Evolutionary conservation across 2,888 invertebrate species (phyloP), one percentile per base, ranked within the genome.

Genomic region (Agonopterix alstromeriana): DNA sequence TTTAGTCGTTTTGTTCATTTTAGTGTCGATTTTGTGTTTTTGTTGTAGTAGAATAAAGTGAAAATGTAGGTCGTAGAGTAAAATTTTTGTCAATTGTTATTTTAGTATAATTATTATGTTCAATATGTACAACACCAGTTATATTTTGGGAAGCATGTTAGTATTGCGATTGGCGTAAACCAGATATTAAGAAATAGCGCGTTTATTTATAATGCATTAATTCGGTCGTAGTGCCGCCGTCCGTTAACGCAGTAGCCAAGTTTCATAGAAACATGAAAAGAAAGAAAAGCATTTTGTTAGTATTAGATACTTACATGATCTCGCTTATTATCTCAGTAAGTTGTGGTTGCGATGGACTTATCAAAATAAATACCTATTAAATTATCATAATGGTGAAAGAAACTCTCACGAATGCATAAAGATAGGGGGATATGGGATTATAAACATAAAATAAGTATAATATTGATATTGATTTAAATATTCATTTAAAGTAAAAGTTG

Each of bases 261-360:
- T 85, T 85, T 85, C 84, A 87, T 74, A 85, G 80, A 85, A 87
- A 85, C 89, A 90, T 89, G 89, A 81, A 89, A 90, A 89, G 87
- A 89, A 85, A 77, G 47, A 52, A 48, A 88, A 89, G 88, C 88
- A 76, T 78, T 79, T 82, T 86, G 89, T 89, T 89, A 89, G 89
- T 87, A 71, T 69, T 64, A 67, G 52, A 70, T 80, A 82, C 77
- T 80, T 77, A 82, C 75, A 64, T 65, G 57, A 45, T 48, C 57
- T 54, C 51, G 52, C 56, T 64, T 67, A 70, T 69, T 45, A 49
- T 53, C 55, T n/a, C n/a, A n/a, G n/a, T 67, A 70, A 56, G 64
- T 72, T 38, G 10, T n/a, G 48, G 42, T 50, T 43, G 47, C 48
- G 44, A 49, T 36, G 35, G n/a, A 45, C 42, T 45, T 40, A 8